A percentile compares a stretch with the other conserved stretches of the same genome.
Conservation (phyloP, 2,888 invertebrate genomes). For the Leptinotarsa haldemani region DNA sequence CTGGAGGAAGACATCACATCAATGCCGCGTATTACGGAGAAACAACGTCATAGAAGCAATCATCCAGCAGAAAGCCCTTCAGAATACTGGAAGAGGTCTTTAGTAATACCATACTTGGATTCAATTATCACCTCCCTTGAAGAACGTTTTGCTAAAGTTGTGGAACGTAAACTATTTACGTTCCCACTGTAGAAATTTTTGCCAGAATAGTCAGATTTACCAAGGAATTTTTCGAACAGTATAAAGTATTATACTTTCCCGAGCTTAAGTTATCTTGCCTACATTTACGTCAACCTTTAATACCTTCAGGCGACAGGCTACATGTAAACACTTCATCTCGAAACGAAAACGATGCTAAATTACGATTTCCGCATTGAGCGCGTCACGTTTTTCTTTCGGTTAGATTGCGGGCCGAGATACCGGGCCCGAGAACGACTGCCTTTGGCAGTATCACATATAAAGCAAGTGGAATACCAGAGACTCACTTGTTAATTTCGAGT, state of each 20-base stretch:
- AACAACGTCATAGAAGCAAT: too few relatives aligned
- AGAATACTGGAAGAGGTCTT: too few relatives aligned
- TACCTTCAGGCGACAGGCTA: slow-evolving; percentile 1
- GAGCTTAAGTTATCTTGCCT: neutral
- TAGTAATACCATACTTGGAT: too few relatives aligned
- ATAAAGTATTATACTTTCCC: neutral
- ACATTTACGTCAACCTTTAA: slow-evolving; percentile 6
- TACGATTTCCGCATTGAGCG: slow-evolving; percentile 33
- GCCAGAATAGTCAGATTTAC: too few relatives aligned
- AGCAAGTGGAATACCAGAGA: neutral
- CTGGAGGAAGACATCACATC: too few relatives aligned
- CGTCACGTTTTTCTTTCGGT: slow-evolving; percentile 20
- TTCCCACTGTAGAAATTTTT: neutral
- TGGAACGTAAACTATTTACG: neutral
- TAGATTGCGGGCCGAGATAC: neutral
- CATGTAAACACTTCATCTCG: slow-evolving; percentile 26
- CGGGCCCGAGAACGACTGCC: neutral
- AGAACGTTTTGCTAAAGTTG: too few relatives aligned
- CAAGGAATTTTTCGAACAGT: neutral
- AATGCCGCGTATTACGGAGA: too few relatives aligned
- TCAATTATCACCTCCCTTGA: too few relatives aligned
- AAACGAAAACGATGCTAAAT: slow-evolving; percentile 17
- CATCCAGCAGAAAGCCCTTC: too few relatives aligned
- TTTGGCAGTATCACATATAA: neutral
- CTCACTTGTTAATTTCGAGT: neutral